Base-by-base conservation (phyloP, 1,140 invertebrate genomes). In the Achroia grisella region DNA sequence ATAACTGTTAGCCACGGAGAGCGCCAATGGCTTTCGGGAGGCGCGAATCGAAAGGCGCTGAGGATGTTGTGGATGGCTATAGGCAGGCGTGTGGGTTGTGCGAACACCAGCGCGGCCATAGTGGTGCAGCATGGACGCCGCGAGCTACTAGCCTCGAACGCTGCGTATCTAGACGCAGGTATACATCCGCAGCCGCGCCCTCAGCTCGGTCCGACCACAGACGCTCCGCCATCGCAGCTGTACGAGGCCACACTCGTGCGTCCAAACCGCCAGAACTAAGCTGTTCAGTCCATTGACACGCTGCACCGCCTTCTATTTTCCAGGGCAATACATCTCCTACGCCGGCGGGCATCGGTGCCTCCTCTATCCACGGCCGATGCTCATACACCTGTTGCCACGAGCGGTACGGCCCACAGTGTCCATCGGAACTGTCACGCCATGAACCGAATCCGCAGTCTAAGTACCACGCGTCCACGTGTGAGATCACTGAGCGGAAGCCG, bases 401-500 rank as follows among this genome's bases (percentile, higher is more conserved):
- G 32, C 91, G 88, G 65, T 94, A 95, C 1, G 93, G 92, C 4
- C 93, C 91, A 61, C 94, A 95, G 31, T 93, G 92, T 0, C 91
- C 92, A 33, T 79, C 86, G 47, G 87, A 56, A 57, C 86, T 71
- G 71, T 93, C 92, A 5, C 93, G 82, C 93, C 93, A 95, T 32
- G 89, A 91, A 1, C 93, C 93, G 64, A 93, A 94, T 0, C 93
- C 93, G 59, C 94, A 95, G 61, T 95, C 93, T 41, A 96, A 86
- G 77, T 95, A 95, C 93, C 93, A 95, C 1, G 93, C 92, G 65
- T 95, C 93, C 17, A 94, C 93, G 65, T 95, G 93, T 0, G 93
- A 95, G 27, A 94, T 76, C 17, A 95, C 91, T n/a, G 94, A 87
- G 11, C 91, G 89, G 70, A 91, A 94, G 0, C 92, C 93, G 41